Conservation (phyloP, 2,888 invertebrate genomes). For the Itoplectis maculator region DNA sequence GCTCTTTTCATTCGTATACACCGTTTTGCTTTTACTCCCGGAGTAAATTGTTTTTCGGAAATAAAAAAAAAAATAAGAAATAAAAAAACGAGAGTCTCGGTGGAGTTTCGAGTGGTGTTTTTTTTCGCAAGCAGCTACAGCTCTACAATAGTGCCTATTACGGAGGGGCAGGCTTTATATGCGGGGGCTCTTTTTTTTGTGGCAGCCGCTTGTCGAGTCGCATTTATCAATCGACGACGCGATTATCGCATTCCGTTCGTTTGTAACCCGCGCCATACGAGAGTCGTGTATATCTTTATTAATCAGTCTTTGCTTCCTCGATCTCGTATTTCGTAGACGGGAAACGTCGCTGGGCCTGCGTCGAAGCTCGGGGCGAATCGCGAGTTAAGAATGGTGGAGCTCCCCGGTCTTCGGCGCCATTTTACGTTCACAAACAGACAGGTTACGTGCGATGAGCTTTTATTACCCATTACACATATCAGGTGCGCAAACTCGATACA, state of each 20-base stretch:
- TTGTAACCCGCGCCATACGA: slow-evolving; percentile 30
- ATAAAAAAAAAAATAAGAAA: slow-evolving; percentile 18
- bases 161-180: slow-evolving; percentile 18
- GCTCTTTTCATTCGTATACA: slow-evolving; percentile 25
- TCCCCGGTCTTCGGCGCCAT: background rate
- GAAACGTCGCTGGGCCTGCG: slow-evolving; percentile 45
- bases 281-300: slow-evolving; percentile 53
- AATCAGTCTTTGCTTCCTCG: slow-evolving; percentile 68
- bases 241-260: slow-evolving; percentile 3
- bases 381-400: slow-evolving; percentile 19
- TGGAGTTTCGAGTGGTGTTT: too few species aligned
- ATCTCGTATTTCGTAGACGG: slow-evolving; percentile 54
- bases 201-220: slow-evolving; percentile 19
- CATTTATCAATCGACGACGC: slow-evolving; percentile 21
- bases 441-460: background rate
- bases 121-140: slow-evolving; percentile 62
- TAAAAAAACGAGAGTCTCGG: too few species aligned
- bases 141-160: slow-evolving; percentile 56
- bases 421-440: background rate
- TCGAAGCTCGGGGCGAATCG: slow-evolving; percentile 4
- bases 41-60: slow-evolving; percentile 51
- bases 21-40: slow-evolving; percentile 58
- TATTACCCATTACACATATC: too few species aligned
- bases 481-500: background rate
- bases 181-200: slow-evolving; percentile 28